Base-by-base conservation (phyloP, 2,888 invertebrate species). In the Operophtera brumata region DNA sequence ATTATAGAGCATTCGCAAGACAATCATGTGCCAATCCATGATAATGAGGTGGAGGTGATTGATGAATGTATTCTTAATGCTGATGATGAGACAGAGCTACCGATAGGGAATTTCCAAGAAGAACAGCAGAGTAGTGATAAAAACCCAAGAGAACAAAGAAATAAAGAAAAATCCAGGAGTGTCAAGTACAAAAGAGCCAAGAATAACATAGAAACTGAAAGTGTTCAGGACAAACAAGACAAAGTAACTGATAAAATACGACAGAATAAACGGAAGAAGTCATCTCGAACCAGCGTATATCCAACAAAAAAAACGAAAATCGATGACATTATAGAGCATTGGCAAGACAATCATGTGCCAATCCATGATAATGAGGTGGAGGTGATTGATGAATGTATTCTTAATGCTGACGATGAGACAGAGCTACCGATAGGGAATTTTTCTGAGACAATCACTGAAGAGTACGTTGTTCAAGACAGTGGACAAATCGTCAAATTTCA, bases 391-490 rank as follows among this genome's bases (percentile, higher is more conserved):
- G 43, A 49, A 43, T 49, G 37, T 43, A 49, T 49, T 11, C 43
- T n/a, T 43, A 49, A 49, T 49, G 49, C 43, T 37, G 43, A 1
- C 37, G 43, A 49, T 49, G 43, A 49, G 49, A 43, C 49, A 43
- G 43, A 43, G 49, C 9, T 49, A 49, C 49, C 42, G 30, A 49
- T 43, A 42, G 43, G 43, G 43, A 43, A 37, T 49, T 49, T 49
- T 43, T 14, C 9, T 56, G 56, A 44, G 37, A 52, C 35, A 4
- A 52, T 47, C n/a, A 47, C 52, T 44, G 48, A 36, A 51, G 52
- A 52, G 35, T 52, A 52, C 47, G 25, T 48, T 44, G 35, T 57
- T 42, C 47, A 51, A 57, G 41, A 57, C 41, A 52, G 8, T 42
- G 51, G 47, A 56, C 37, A 44, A 51, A 51, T 56, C 13, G 26